Evolutionary conservation across 1,140 invertebrate genomes (phyloP).

Genomic region (Triops cancriformis): DNA sequence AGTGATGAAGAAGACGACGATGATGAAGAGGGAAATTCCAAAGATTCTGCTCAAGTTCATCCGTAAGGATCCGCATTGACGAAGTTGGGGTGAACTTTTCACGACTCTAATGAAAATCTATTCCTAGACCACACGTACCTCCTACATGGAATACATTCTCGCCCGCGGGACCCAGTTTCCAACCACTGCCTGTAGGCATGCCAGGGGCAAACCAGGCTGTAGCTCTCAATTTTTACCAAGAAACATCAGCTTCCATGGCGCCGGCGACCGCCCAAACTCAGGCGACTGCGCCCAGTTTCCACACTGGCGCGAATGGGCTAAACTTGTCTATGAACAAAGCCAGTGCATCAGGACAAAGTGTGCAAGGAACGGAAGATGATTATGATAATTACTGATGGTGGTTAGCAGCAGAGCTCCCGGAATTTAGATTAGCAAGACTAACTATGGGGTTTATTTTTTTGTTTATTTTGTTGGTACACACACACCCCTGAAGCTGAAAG

Average conservation of each 20-base stretch:
- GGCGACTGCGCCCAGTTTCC: not conserved
- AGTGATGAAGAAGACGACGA: conserved; percentile 23
- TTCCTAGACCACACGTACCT: not conserved
- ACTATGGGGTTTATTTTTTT: not conserved
- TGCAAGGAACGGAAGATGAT: not conserved
- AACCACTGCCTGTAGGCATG: not conserved
- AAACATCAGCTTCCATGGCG: not conserved
- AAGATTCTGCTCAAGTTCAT: conserved; percentile 6
- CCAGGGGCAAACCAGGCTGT: not conserved
- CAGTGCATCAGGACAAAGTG: not conserved
- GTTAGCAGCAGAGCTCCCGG: not conserved
- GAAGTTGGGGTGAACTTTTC: not conserved
- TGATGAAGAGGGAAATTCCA: conserved; percentile 19
- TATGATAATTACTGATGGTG: not conserved
- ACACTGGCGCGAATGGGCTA: not conserved
- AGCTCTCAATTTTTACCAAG: conserved; percentile 14
- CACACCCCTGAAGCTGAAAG: not conserved
- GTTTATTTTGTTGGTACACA: not conserved
- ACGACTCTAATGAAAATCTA: not conserved
- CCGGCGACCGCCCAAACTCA: not conserved
- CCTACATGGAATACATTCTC: not conserved
- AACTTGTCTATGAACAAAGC: conserved; percentile 11
- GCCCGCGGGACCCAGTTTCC: not conserved
- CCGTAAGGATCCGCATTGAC: not conserved
- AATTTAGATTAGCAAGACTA: not conserved